Percentiles rank a stretch among this genome's conserved stretches.
These are phyloP conservation scores for Cynaeus angustus DNA, from an alignment of 2,888 invertebrate genomes.

Conservation along the genomic window DNA sequence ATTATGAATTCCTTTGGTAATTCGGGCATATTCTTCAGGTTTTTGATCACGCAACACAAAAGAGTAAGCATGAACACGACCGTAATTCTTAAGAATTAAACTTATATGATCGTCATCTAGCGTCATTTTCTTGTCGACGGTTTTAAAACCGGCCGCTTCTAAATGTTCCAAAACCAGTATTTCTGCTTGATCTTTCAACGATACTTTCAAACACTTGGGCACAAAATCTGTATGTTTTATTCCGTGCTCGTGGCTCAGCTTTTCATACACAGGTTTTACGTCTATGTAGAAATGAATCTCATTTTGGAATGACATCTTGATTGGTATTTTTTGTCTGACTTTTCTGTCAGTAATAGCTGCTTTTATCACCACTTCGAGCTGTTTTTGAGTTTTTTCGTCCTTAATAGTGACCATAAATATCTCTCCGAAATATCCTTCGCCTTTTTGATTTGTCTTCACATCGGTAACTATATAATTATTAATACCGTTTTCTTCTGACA, in stretches of 20 bases:
- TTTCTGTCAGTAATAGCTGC: conserved; percentile 36
- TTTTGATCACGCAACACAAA: conserved; percentile 53
- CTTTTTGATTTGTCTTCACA: conserved; percentile 35
- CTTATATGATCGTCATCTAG: conserved; percentile 55
- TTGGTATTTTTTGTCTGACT: conserved; percentile 43
- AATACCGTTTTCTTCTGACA: conserved; percentile 7
- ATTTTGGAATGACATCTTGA: conserved; percentile 48
- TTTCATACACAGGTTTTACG: conserved; percentile 49
- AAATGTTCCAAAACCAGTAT: conserved; percentile 53
- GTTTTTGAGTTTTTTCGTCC: conserved; percentile 25
- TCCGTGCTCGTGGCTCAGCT: neutral
- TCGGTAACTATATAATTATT: conserved; percentile 8
- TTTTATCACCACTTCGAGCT: conserved; percentile 44
- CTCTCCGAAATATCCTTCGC: conserved; percentile 50
- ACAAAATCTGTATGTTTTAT: conserved; percentile 20
- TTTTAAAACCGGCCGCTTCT: conserved; percentile 47
- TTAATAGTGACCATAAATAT: conserved; percentile 22
- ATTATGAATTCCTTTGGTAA: neutral
- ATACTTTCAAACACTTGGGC: conserved; percentile 51
- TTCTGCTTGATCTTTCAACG: conserved; percentile 12
- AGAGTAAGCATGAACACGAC: conserved; percentile 56
- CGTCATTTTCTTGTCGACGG: conserved; percentile 32
- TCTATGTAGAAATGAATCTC: conserved; percentile 59
- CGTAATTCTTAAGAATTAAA: conserved; percentile 56
- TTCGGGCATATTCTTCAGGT: conserved; percentile 44